A percentile compares a stretch with the other conserved stretches of the same genome.
These are phyloP conservation scores for Capitulum mitella DNA, from an alignment of 2,888 invertebrate genomes.

Conservation along the genomic window DNA sequence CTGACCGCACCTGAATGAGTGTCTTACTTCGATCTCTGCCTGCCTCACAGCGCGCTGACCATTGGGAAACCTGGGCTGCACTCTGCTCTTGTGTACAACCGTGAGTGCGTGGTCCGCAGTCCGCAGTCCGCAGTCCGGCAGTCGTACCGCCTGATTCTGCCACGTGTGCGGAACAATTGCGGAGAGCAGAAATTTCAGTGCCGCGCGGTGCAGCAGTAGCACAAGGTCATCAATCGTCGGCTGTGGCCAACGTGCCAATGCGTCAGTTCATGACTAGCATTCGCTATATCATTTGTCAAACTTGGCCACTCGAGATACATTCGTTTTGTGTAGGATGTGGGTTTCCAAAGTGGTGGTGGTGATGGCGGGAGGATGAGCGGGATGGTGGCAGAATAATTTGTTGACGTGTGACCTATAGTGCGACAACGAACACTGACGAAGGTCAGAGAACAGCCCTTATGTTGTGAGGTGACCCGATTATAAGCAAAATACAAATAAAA, in stretches of 20 bases:
- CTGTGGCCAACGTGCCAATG: not conserved
- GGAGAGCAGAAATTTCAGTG: not conserved
- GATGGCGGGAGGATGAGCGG: not conserved
- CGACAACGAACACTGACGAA: not conserved
- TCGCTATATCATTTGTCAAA: not conserved
- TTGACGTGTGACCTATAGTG: not conserved
- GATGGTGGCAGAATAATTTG: not conserved
- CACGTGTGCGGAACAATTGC: not conserved
- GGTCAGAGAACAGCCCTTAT: too few relatives aligned
- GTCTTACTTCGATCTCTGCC: too few relatives aligned
- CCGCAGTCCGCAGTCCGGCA: not conserved
- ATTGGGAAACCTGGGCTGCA: not conserved
- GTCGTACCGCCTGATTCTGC: not conserved
- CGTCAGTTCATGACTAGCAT: not conserved
- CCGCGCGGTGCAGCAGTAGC: not conserved
- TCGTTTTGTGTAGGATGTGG: too few relatives aligned
- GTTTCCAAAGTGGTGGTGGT: not conserved
- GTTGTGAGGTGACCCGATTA: not conserved
- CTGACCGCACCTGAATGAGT: too few relatives aligned
- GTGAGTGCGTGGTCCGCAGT: not conserved
- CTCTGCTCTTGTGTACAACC: not conserved
- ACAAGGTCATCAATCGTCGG: not conserved
- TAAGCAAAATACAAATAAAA: too few relatives aligned
- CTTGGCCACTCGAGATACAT: not conserved
- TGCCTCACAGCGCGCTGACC: too few relatives aligned